phyloP scores from a whole-genome alignment of 2,888 invertebrate genomes.

The Terebella lapidaria region DNA sequence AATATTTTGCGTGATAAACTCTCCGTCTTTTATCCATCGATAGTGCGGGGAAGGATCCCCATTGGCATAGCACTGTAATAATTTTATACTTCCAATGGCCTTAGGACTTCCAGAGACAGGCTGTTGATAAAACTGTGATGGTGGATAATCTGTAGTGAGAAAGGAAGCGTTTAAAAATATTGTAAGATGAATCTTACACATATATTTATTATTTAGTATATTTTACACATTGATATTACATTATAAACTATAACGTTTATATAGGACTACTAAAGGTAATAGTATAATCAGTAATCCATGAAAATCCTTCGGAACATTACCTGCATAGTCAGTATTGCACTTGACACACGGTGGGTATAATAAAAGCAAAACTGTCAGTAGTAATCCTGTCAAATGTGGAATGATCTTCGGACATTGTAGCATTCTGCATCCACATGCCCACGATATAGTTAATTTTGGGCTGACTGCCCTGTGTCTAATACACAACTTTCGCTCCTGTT shows the following conservation, averaged over 20 bases:
- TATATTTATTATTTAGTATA: neutral
- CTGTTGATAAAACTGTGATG: conserved; percentile 1
- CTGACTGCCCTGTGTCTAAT: no score
- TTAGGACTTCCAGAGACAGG: neutral
- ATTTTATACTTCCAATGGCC: conserved; percentile 58
- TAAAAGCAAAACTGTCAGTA: neutral
- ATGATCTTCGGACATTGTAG: no score
- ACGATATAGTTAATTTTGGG: no score
- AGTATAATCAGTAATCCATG: no score
- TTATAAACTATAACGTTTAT: no score
- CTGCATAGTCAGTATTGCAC: no score
- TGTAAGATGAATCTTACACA: neutral
- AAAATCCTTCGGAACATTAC: no score
- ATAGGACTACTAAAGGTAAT: no score
- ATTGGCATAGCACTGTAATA: conserved; percentile 86
- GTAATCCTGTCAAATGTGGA: neutral
- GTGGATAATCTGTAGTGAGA: conserved; percentile 1
- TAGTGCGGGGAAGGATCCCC: conserved; percentile 88
- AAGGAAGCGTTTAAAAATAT: neutral
- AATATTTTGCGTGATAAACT: conserved; percentile 73
- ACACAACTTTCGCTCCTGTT: no score
- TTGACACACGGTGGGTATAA: neutral
- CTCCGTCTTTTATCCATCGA: conserved; percentile 83
- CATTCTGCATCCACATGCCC: no score
- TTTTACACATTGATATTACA: no score